Conservation (phyloP, 2,113 vertebrate species). For the Thamnaconus septentrionalis region DNA sequence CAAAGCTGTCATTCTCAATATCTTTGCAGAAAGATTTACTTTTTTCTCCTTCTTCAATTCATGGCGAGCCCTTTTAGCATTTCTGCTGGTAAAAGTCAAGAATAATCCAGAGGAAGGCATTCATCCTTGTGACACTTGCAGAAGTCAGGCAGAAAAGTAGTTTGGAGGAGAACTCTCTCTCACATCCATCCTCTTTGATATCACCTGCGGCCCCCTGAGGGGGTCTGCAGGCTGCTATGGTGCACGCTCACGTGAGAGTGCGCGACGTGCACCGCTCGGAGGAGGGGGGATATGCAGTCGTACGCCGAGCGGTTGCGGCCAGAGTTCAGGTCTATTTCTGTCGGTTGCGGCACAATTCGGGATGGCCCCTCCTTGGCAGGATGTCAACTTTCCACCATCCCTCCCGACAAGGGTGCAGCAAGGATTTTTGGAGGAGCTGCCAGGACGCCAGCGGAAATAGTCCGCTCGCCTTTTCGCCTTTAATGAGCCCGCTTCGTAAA, state of each 20-base stretch:
- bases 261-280: constrained; percentile 18
- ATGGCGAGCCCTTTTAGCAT: not conserved
- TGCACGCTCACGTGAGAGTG: constrained; percentile 2
- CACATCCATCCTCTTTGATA: constrained; percentile 27
- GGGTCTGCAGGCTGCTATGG: constrained; percentile 25
- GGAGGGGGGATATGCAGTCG: constrained; percentile 15
- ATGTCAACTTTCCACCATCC: constrained; percentile 21
- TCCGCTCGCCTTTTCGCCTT: constrained; percentile 24
- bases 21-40: not conserved
- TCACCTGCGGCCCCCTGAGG: constrained; percentile 23
- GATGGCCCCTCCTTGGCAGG: constrained; percentile 17
- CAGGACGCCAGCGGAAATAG: constrained; percentile 21
- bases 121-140: constrained; percentile 16
- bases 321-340: constrained; percentile 47
- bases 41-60: not conserved
- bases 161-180: constrained; percentile 36
- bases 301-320: constrained; percentile 3
- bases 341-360: constrained; percentile 16
- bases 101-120: constrained; percentile 10
- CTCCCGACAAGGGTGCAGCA: constrained; percentile 9
- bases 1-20: too few species aligned
- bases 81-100: not conserved
- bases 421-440: constrained; percentile 27
- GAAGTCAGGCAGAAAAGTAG: constrained; percentile 38
- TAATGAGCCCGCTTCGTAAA: constrained; percentile 58